Conservation (phyloP, 2,797 vertebrate genomes). For the Leptatherina wallacei region DNA sequence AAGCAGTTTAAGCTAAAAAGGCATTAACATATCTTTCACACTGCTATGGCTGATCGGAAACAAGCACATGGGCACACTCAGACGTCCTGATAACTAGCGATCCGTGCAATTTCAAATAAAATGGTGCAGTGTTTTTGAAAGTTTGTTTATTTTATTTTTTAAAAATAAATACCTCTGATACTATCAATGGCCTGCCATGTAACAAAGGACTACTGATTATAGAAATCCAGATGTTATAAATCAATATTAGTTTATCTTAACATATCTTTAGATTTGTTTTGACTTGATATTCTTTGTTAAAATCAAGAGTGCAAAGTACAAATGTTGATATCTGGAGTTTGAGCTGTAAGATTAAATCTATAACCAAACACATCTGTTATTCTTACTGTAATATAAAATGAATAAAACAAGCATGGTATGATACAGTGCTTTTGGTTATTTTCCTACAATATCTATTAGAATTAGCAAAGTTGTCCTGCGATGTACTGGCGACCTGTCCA, state of each 20-base stretch:
- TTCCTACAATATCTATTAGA: not conserved
- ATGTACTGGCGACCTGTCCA: too few relatives aligned
- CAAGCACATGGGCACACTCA: slow-evolving; percentile 21
- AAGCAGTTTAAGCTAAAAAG: slow-evolving; percentile 61
- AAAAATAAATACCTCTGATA: not conserved
- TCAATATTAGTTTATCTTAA: not conserved
- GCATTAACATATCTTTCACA: slow-evolving; percentile 53
- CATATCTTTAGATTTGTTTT: not conserved
- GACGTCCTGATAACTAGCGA: slow-evolving; percentile 1
- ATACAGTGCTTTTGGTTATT: not conserved
- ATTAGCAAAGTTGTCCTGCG: not conserved
- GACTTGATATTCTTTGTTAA: not conserved
- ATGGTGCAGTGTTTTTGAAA: not conserved
- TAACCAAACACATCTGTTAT: not conserved
- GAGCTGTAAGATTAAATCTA: not conserved
- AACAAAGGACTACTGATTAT: not conserved
- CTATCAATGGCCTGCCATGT: not conserved
- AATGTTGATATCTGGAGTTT: not conserved
- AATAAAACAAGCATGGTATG: not conserved
- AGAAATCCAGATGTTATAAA: not conserved
- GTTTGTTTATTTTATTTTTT: not conserved
- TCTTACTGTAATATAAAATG: not conserved
- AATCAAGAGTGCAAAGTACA: not conserved
- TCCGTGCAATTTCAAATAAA: not conserved
- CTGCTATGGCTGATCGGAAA: slow-evolving; percentile 44